Base-by-base conservation (phyloP, 2,888 invertebrate species). In the Plutella xylostella region DNA sequence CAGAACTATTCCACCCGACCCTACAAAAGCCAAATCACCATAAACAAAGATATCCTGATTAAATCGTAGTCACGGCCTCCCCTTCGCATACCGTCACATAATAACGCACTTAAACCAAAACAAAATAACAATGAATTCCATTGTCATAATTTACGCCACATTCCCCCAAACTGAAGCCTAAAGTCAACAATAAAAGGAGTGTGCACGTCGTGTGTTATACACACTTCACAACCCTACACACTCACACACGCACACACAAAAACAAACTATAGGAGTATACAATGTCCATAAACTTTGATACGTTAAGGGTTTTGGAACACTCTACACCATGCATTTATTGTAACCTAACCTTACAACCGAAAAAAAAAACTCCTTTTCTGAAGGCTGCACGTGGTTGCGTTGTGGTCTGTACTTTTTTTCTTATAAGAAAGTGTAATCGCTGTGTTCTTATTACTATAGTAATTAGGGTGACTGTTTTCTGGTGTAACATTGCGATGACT, bases 351-450 rank as follows among this genome's bases (percentile, higher is more conserved):
- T 72, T 12, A 21, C 48, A 68, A 72, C 68, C 57, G 65, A 72
- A 78, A 80, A 78, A 79, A 66, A 63, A 61, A 58, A 62, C 61
- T 61, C 64, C 72, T 72, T 73, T 72, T 68, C 53, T 61, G 56
- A 64, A 63, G 65, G 58, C 59, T 83, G 77, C 82, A 83, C 82
- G 82, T 83, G 82, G 80, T 82, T 61, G 75, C 70, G 63, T 73
- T 79, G 82, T 74, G 82, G 82, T 78, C 68, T 60, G 65, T 50
- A 48, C 67, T 28, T 38, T 72, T 72, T 74, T 75, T 72, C 68
- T 60, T 58, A 60, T 72, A 67, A 56, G 62, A 73, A 75, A 73
- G 78, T 78, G 77, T 79, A 68, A 75, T 22, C 5, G 22, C 9
- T 22, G 9, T 22, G 9, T 25, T 25, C 25, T 25, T 25, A 7